Base-by-base conservation (phyloP, 2,797 vertebrate species). In the Thaleichthys pacificus region DNA sequence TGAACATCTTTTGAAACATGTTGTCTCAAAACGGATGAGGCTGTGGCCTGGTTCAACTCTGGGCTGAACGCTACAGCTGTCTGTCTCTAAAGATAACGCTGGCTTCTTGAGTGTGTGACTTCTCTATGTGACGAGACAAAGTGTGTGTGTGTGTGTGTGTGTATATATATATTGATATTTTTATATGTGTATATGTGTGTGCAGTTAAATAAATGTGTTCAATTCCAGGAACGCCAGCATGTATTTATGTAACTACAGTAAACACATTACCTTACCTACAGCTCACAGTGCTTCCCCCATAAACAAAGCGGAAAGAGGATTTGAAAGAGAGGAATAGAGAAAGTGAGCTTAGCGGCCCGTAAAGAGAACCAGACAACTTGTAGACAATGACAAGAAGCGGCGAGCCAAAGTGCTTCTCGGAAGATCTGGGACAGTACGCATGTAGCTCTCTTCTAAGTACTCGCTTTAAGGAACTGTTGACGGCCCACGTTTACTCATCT, bases 11-110 rank as follows among this genome's bases (percentile, higher is more conserved):
- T 71, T 26, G 24, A 19, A 24, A 63, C 69, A 67, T 26, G 5
- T 42, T 11, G 42, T 47, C 22, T 47, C 66, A 47, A 26, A 19
- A 57, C 65, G 47, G 68, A 66, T 24, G 17, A 4, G 63, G 21
- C n/a, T 35, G 62, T 72, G 30, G 26, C 62, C 62, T 35, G 26
- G 74, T 24, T 66, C 22, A 66, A 66, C 38, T 64, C 9, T 17
- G 0, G 3, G 17, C 42, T 60, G 56, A 58, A 54, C 69, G 15
- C 67, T 70, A 21, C 62, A 17, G 57, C 68, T 22, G 69, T 64
- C 74, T 79, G 81, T 47, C 54, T 30, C 61, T 21, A 60, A 57
- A 77, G 74, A 80, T 71, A 81, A 82, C 49, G 65, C 21, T 28
- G 21, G 19, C 17, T 63, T 51, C 15, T n/a, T 66, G 4, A 75